phyloP scores from a whole-genome alignment of 1,140 invertebrate species.

The Stegodyphus mimosarum region DNA sequence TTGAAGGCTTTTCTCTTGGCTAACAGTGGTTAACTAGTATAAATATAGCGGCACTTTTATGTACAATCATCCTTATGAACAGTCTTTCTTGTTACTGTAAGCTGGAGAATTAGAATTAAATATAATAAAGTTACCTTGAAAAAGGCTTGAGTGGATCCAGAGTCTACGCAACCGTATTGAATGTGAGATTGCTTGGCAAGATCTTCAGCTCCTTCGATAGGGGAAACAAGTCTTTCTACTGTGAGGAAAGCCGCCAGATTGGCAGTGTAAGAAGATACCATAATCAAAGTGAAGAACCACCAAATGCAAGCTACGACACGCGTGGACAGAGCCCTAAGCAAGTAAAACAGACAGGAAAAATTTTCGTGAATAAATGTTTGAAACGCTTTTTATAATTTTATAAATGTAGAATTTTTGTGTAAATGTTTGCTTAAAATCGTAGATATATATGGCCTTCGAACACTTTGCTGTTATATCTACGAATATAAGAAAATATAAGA shows the following conservation, averaged over 20 bases:
- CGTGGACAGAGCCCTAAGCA: constrained; percentile 67
- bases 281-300: constrained; percentile 74
- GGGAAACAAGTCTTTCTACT: constrained; percentile 72
- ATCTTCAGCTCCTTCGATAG: constrained; percentile 73
- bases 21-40: neutral
- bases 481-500: too few relatives aligned
- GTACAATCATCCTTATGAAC: too few relatives aligned
- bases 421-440: too few relatives aligned
- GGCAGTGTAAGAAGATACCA: constrained; percentile 74
- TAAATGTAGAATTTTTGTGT: too few relatives aligned
- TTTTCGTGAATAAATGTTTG: too few relatives aligned
- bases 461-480: too few relatives aligned
- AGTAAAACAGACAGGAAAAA: neutral
- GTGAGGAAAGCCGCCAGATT: constrained; percentile 74
- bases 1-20: neutral
- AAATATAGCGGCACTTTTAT: too few relatives aligned
- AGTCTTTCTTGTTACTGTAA: too few relatives aligned
- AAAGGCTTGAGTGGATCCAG: constrained; percentile 71
- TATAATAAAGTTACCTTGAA: constrained; percentile 64
- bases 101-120: too few relatives aligned
- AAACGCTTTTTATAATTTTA: too few relatives aligned
- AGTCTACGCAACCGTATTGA: constrained; percentile 71
- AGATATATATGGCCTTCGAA: too few relatives aligned
- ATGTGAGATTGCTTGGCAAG: constrained; percentile 73
- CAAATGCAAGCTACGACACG: constrained; percentile 70